Evolutionary conservation across 2,113 vertebrate genomes (phyloP).

Genomic region (Ginglymostoma cirratum): DNA sequence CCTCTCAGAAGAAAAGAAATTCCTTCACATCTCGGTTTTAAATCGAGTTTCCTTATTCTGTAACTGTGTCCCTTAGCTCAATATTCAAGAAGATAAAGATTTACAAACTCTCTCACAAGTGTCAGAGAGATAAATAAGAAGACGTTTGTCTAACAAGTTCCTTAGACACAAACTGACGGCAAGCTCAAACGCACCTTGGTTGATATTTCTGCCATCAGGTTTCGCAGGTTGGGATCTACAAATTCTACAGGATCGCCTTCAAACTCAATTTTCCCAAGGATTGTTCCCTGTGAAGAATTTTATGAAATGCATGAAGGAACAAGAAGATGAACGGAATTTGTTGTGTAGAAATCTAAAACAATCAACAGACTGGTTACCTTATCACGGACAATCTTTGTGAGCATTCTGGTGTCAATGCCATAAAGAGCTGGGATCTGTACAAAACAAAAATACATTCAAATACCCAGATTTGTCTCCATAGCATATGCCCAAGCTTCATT

Average conservation of each 20-base stretch:
- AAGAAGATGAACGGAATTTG: neutral
- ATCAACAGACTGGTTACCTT: constrained; percentile 60
- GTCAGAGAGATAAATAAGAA: neutral
- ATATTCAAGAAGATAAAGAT: neutral
- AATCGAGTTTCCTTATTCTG: too few species aligned
- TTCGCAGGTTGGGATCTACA: constrained; percentile 74
- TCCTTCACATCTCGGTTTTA: too few species aligned
- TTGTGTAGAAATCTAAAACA: constrained; percentile 41
- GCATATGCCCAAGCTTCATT: too few species aligned
- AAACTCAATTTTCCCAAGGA: constrained; percentile 94
- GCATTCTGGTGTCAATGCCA: constrained; percentile 90
- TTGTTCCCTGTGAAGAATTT: constrained; percentile 66
- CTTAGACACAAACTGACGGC: neutral
- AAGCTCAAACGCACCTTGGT: constrained; percentile 69
- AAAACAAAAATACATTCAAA: constrained; percentile 39
- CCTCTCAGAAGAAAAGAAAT: too few species aligned
- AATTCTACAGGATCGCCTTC: constrained; percentile 80
- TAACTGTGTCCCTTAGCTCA: too few species aligned
- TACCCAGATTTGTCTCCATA: too few species aligned
- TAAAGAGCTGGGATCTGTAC: constrained; percentile 81
- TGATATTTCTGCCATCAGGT: constrained; percentile 84
- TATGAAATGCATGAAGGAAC: neutral
- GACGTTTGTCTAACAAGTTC: neutral
- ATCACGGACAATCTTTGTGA: constrained; percentile 83
- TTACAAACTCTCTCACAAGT: neutral